Base-by-base conservation (phyloP, 2,888 invertebrate genomes). In the Pseudococcus viburni region DNA sequence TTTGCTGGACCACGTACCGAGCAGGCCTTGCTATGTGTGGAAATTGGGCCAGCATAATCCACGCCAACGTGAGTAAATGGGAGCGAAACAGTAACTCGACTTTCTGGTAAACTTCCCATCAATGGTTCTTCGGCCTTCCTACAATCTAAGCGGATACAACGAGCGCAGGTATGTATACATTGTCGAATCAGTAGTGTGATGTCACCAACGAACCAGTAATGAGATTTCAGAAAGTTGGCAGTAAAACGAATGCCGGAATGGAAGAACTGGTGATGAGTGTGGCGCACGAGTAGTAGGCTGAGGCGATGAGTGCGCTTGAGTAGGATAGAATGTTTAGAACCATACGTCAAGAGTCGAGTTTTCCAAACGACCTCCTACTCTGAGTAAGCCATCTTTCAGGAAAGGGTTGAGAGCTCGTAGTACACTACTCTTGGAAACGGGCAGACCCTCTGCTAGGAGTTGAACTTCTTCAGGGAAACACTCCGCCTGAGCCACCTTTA, bases 21-120 rank as follows among this genome's bases (percentile, higher is more conserved):
- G 89, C n/a, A n/a, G n/a, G n/a, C n/a, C n/a, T n/a, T n/a, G n/a
- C n/a, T n/a, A n/a, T n/a, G n/a, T n/a, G n/a, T n/a, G n/a, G n/a
- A n/a, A n/a, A n/a, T n/a, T 22, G 90, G 90, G 15, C 91, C 90
- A 7, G 89, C 90, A 55, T 90, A 91, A 59, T 90, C 90, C n/a
- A 90, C 77, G 12, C 90, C 90, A 11, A 86, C 91, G 91, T 92
- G 89, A 0, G 15, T 12, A 7, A 86, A 86, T 12, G 86, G 73
- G 5, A 39, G 48, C 2, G 46, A 86, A 1, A 0, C 15, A 3
- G 39, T 33, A 15, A 86, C 86, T 0, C 86, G 39, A 1, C 42
- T 22, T 0, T 39, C 22, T 6, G 77, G 77, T 3, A 86, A 22
- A 12, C 73, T 26, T 1, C 42, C 73, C 86, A 86, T 86, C 0